Conservation (phyloP, 2,888 invertebrate genomes). For the Pteria penguin region DNA sequence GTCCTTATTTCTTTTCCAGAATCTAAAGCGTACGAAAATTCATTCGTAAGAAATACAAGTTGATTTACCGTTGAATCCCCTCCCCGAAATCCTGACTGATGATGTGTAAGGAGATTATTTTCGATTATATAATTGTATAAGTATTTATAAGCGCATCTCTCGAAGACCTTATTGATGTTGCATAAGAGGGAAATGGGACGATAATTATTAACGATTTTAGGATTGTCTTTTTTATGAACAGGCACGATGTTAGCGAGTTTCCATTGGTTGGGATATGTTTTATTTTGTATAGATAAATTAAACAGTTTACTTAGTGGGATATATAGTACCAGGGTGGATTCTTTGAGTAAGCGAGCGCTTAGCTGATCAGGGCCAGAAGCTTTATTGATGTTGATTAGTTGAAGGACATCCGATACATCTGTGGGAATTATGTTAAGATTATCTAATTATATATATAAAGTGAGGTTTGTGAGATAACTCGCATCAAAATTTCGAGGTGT, state of each 20-base stretch:
- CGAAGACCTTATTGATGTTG: neutral
- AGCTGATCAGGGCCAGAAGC: slow-evolving; percentile 1
- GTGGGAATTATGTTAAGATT: neutral
- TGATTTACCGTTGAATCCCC: neutral
- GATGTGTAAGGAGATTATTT: neutral
- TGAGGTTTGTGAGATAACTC: neutral
- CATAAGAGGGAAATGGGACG: neutral
- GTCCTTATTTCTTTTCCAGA: neutral
- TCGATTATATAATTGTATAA: neutral
- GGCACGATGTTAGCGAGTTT: neutral
- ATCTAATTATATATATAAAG: too few relatives aligned
- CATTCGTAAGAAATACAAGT: neutral
- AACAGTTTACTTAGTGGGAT: neutral
- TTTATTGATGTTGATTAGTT: neutral
- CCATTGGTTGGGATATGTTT: neutral
- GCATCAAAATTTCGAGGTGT: neutral
- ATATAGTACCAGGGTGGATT: neutral
- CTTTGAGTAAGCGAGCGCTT: slow-evolving; percentile 3
- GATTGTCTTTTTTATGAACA: neutral
- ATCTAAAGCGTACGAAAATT: neutral
- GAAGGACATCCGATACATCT: neutral
- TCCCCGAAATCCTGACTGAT: neutral
- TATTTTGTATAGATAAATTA: neutral
- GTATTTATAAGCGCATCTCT: neutral
- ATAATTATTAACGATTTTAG: neutral